Percentiles rank a stretch among this genome's conserved stretches.
phyloP scores from a whole-genome alignment of 23 tunicate species.

The Ascidia mentula region DNA sequence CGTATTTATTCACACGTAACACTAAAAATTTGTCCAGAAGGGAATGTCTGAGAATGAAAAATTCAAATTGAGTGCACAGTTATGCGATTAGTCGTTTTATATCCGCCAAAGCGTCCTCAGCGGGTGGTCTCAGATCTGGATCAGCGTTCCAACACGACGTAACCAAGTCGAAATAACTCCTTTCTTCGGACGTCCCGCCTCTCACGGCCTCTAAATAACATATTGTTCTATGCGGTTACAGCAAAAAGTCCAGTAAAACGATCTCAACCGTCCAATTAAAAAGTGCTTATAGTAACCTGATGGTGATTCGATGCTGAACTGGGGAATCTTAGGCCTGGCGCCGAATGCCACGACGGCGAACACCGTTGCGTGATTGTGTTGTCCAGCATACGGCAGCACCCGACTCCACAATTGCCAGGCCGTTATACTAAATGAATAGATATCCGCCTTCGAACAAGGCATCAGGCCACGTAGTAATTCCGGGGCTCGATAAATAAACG shows the following conservation, averaged over 20 bases:
- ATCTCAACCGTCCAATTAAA: neutral
- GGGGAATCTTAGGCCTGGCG: conserved; percentile 49
- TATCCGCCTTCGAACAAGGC: conserved; percentile 61
- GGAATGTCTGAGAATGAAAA: too few species aligned
- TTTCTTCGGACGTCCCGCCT: neutral
- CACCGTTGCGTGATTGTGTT: conserved; percentile 77
- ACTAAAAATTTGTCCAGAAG: too few species aligned
- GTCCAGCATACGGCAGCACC: conserved; percentile 50
- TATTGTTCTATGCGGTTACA: too few species aligned
- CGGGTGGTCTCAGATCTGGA: conserved; percentile 32
- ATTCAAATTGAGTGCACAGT: too few species aligned
- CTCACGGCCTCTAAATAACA: neutral
- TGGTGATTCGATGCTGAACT: neutral
- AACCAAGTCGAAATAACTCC: conserved; percentile 29
- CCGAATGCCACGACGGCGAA: conserved; percentile 66
- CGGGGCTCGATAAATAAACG: conserved; percentile 86
- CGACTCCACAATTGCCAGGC: conserved; percentile 93
- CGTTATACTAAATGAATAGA: conserved; percentile 79
- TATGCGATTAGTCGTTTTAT: too few species aligned
- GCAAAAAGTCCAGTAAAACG: neutral
- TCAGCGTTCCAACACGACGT: conserved; percentile 48
- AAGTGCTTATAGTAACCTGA: neutral
- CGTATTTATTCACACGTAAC: too few species aligned
- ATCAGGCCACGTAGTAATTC: conserved; percentile 59
- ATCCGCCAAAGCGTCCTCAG: conserved; percentile 29